Evolutionary conservation across 2,113 vertebrate species (phyloP).

Genomic region (Microcebus jonahi): DNA sequence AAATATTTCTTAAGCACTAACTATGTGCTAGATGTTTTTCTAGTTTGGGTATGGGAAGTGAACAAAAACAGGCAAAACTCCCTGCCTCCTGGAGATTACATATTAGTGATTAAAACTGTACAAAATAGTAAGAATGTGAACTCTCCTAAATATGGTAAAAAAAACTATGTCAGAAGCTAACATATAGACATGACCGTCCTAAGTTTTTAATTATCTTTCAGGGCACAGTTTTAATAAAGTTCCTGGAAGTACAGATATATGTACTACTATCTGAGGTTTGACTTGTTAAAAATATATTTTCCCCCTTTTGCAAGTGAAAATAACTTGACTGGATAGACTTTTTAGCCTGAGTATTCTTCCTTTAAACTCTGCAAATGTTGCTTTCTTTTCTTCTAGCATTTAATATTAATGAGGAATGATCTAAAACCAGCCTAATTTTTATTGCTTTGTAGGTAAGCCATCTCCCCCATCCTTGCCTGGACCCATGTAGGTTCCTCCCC

Average conservation of each 20-base stretch:
- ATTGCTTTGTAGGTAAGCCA: slow-evolving; percentile 19
- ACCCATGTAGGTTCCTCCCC: background rate
- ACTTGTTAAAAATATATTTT: background rate
- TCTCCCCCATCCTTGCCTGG: background rate
- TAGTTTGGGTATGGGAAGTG: background rate
- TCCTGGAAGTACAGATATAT: background rate
- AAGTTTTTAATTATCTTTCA: slow-evolving; percentile 27
- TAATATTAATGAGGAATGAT: slow-evolving; percentile 23
- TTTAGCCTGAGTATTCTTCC: background rate
- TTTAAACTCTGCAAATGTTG: background rate
- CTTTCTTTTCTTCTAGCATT: background rate
- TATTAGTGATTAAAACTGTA: background rate
- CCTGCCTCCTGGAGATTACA: background rate
- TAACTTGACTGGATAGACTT: background rate
- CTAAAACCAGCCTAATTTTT: background rate
- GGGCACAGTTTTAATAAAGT: slow-evolving; percentile 8
- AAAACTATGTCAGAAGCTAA: background rate
- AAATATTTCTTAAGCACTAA: background rate
- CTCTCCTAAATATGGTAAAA: background rate
- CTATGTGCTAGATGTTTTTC: background rate
- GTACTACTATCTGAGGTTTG: background rate
- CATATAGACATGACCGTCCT: background rate
- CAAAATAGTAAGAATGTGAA: background rate
- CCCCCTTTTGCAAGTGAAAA: slow-evolving; percentile 6
- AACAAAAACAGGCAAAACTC: background rate